phyloP scores from a whole-genome alignment of 2,113 vertebrate genomes.

The Struthio camelus region DNA sequence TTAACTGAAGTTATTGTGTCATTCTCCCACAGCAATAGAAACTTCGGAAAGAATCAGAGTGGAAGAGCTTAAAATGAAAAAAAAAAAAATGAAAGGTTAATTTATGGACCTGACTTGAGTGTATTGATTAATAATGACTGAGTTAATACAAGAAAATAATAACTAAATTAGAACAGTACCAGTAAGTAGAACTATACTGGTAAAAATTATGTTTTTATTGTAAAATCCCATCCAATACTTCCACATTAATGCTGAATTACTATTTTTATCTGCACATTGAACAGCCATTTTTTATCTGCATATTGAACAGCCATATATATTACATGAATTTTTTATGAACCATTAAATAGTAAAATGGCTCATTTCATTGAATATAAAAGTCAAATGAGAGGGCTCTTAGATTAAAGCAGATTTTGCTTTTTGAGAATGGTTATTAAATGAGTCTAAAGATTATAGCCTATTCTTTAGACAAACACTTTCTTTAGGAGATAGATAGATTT shows the following conservation, averaged over 20 bases:
- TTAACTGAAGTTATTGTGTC: not conserved
- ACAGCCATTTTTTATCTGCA: not conserved
- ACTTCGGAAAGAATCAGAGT: not conserved
- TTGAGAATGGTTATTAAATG: not conserved
- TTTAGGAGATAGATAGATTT: not conserved
- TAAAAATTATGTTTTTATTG: not conserved
- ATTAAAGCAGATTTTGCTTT: not conserved
- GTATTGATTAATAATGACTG: not conserved
- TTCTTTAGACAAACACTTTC: not conserved
- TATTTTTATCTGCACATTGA: not conserved
- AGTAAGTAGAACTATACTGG: not conserved
- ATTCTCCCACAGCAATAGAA: not conserved
- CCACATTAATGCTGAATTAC: not conserved
- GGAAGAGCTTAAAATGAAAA: not conserved
- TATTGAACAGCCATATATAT: not conserved
- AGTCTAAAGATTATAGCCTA: not conserved
- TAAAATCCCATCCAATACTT: not conserved
- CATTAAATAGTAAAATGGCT: not conserved
- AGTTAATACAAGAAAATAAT: not conserved
- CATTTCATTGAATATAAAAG: not conserved
- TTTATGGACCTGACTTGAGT: not conserved
- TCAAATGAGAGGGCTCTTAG: not conserved
- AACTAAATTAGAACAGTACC: not conserved
- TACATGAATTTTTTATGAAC: not conserved
- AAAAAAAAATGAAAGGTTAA: not conserved